These are phyloP conservation scores for Drosophila santomea DNA, from an alignment of 1,140 invertebrate species.

Conservation along the genomic window DNA sequence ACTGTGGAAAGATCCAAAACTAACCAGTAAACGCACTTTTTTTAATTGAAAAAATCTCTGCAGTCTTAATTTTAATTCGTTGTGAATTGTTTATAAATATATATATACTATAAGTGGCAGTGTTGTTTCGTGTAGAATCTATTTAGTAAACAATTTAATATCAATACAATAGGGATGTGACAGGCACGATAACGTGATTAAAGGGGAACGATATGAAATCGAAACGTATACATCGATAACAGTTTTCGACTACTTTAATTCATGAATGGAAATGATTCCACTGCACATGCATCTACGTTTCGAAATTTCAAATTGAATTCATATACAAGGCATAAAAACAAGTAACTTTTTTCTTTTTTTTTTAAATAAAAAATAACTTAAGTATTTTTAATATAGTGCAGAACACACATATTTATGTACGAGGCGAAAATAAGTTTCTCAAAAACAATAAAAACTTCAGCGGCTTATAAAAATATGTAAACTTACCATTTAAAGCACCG, in stretches of 20 bases:
- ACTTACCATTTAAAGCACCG: conserved; percentile 97
- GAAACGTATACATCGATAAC: not conserved
- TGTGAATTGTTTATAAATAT: conserved; percentile 22
- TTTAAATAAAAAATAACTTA: too few relatives aligned
- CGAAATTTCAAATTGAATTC: not conserved
- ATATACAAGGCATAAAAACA: too few relatives aligned
- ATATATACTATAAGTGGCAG: conserved; percentile 36
- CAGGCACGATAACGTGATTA: conserved; percentile 11
- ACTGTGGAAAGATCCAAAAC: not conserved
- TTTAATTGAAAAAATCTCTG: conserved; percentile 10
- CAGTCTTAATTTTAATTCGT: conserved; percentile 35
- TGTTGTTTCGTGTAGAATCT: conserved; percentile 43
- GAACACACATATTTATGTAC: too few relatives aligned
- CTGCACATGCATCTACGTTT: not conserved
- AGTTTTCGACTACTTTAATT: conserved; percentile 3
- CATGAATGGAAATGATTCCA: not conserved
- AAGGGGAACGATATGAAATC: not conserved
- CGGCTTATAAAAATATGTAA: too few relatives aligned
- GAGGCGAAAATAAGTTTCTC: too few relatives aligned
- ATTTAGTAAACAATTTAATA: conserved; percentile 48
- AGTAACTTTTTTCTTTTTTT: too few relatives aligned
- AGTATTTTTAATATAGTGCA: too few relatives aligned
- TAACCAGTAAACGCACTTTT: conserved; percentile 16
- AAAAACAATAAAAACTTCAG: too few relatives aligned
- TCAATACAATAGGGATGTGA: conserved; percentile 33